These are phyloP conservation scores for Atrina japonica DNA, from an alignment of 2,888 invertebrate species.

Conservation along the genomic window DNA sequence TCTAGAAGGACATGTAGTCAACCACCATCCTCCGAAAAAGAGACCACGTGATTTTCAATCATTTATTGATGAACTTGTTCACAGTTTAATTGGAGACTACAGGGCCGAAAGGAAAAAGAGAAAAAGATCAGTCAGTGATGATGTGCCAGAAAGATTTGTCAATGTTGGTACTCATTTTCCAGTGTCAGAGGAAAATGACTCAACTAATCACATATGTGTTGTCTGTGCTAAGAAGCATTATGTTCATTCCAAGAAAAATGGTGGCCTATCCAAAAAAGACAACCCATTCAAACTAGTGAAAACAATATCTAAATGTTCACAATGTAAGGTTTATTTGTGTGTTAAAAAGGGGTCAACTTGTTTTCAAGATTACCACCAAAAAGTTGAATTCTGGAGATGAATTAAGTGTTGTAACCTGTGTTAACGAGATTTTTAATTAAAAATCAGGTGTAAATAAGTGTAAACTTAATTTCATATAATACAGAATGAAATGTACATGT, in stretches of 20 bases:
- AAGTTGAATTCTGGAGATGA: no score
- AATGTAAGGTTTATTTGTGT: no score
- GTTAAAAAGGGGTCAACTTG: no score
- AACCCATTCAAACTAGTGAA: no score
- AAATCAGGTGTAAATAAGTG: no score
- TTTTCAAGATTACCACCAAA: no score
- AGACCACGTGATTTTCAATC: constrained; percentile 7
- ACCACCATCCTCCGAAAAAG: background rate
- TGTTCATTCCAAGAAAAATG: constrained; percentile 7
- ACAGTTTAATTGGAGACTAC: constrained; percentile 7
- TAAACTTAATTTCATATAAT: no score
- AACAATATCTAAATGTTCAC: no score
- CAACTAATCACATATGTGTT: constrained; percentile 2
- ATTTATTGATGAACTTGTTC: constrained; percentile 8
- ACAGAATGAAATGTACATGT: no score
- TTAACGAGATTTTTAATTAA: no score
- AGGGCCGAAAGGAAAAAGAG: constrained; percentile 11
- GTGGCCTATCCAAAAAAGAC: background rate
- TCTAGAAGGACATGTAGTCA: constrained; percentile 2
- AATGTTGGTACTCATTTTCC: constrained; percentile 14
- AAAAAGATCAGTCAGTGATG: constrained; percentile 5
- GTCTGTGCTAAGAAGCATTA: constrained; percentile 7
- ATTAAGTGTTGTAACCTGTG: no score
- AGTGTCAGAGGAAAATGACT: background rate
- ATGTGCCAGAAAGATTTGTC: background rate